Conservation (phyloP, 30 jellyfish, hydroid and myxozoan species). For the Aurelia aurita complex sp. Pacific region DNA sequence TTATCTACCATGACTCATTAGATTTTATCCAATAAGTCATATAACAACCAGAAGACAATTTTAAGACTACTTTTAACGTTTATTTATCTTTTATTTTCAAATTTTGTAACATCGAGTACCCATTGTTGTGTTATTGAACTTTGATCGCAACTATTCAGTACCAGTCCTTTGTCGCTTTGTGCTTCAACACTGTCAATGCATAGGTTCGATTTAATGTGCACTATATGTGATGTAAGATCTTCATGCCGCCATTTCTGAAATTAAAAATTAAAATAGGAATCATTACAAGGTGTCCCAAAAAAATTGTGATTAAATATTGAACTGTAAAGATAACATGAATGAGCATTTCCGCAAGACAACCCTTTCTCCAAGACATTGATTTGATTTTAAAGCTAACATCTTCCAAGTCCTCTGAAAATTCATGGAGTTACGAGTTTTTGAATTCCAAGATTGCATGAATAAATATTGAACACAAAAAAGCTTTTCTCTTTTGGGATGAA, state of each 20-base stretch:
- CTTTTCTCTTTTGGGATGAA: too few relatives aligned
- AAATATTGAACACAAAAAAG: too few relatives aligned
- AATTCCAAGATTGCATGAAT: too few relatives aligned
- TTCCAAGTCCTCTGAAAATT: too few relatives aligned
- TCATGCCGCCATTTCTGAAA: conserved; percentile 92
- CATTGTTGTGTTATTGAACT: conserved; percentile 78
- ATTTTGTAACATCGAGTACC: conserved; percentile 68
- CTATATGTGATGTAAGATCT: conserved; percentile 62
- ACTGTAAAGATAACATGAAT: background rate
- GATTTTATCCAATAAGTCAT: too few relatives aligned
- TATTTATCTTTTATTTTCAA: conserved; percentile 16
- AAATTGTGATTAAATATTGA: background rate
- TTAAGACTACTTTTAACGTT: background rate
- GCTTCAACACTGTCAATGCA: conserved; percentile 84
- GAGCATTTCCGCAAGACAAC: background rate
- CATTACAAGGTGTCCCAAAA: background rate
- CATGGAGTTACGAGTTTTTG: too few relatives aligned
- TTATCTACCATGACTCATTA: too few relatives aligned
- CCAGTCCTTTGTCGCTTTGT: conserved; percentile 78
- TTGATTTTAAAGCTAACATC: too few relatives aligned
- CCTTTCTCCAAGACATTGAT: too few relatives aligned
- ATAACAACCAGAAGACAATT: too few relatives aligned
- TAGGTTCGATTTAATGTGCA: conserved; percentile 63
- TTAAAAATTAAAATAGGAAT: background rate
- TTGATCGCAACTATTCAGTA: conserved; percentile 65